Evolutionary conservation across 2,888 invertebrate genomes (phyloP).

Genomic region (Hemaris fuciformis): DNA sequence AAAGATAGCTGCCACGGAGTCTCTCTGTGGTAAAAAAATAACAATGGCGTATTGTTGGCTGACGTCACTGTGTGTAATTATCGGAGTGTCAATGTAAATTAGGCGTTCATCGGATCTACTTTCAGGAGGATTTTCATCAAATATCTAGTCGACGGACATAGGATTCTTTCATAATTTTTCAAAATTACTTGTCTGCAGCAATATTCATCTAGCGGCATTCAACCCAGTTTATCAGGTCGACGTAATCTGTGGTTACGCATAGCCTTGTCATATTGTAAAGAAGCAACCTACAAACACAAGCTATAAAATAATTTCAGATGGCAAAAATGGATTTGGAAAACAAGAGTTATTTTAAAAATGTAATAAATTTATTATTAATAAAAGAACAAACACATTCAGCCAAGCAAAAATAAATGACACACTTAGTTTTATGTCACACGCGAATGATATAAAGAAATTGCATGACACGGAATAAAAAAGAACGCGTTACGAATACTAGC

Average conservation of each 20-base stretch:
- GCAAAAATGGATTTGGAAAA: too few relatives aligned
- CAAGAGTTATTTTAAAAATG: neutral
- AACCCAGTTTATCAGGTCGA: too few relatives aligned
- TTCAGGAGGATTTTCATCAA: too few relatives aligned
- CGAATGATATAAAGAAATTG: slow-evolving; percentile 9
- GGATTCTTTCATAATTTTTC: too few relatives aligned
- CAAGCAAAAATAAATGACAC: slow-evolving; percentile 2
- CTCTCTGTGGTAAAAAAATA: slow-evolving; percentile 30
- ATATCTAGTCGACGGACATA: too few relatives aligned
- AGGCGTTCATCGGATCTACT: neutral
- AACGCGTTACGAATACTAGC: neutral
- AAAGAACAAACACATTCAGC: neutral
- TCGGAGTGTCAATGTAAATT: neutral
- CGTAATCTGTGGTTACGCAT: too few relatives aligned
- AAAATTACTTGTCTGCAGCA: too few relatives aligned
- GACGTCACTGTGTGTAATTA: slow-evolving; percentile 29
- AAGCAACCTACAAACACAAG: too few relatives aligned
- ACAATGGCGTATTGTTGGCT: slow-evolving; percentile 34
- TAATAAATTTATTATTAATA: neutral
- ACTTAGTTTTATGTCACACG: slow-evolving; percentile 14
- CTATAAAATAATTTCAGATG: neutral
- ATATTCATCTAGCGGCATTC: too few relatives aligned
- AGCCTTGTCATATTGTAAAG: too few relatives aligned
- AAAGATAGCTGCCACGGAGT: slow-evolving; percentile 20
- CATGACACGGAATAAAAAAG: neutral